Conservation (phyloP, 2,888 invertebrate species). For the Drosophila incognita region DNA sequence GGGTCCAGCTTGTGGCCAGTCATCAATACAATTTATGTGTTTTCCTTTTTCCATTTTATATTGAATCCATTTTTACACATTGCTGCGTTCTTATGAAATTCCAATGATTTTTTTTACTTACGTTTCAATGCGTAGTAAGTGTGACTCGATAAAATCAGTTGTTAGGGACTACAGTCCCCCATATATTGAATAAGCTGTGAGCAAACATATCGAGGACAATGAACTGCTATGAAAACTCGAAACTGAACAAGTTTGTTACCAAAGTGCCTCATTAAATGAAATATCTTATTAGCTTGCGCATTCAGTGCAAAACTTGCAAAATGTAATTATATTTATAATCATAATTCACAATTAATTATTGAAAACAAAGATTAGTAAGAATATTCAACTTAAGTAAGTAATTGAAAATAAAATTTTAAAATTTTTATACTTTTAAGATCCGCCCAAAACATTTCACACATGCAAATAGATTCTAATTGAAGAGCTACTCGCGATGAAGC, state of each 20-base stretch:
- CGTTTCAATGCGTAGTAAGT: conserved; percentile 35
- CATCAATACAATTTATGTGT: conserved; percentile 51
- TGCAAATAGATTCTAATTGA: background rate
- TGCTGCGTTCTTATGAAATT: conserved; percentile 39
- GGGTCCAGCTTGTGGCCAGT: conserved; percentile 44
- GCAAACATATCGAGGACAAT: background rate
- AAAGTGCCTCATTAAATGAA: background rate
- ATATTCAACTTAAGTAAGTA: background rate
- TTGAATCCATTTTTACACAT: conserved; percentile 53
- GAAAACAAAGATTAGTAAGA: background rate
- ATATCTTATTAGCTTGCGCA: background rate
- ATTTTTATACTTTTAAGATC: background rate
- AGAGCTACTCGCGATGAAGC: background rate
- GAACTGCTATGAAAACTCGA: background rate
- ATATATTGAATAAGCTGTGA: conserved; percentile 1
- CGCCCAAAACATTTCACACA: background rate
- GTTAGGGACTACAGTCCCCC: conserved; percentile 8
- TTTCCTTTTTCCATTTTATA: conserved; percentile 22
- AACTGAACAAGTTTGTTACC: background rate
- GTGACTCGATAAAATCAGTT: conserved; percentile 14
- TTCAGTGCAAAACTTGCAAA: background rate
- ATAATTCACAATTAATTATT: background rate
- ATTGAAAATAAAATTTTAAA: background rate
- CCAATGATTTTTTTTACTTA: conserved; percentile 18
- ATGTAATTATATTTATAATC: background rate